Base-by-base conservation (phyloP, 53 echinoderm and acorn worm genomes). In the Holothuria leucospilota region DNA sequence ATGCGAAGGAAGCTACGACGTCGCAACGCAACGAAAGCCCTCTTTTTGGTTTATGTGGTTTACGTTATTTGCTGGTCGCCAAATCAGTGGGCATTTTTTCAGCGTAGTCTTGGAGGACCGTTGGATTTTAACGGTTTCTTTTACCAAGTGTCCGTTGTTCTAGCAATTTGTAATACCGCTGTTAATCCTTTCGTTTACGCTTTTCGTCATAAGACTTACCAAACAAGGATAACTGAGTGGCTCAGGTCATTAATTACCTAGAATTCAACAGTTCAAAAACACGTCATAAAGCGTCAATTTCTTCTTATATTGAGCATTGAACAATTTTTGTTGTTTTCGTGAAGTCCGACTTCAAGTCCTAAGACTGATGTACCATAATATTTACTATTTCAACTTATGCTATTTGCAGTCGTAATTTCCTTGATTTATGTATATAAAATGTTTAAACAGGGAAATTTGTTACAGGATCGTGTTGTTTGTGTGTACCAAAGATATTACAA, bases 31-130 rank as follows among this genome's bases (percentile, higher is more conserved):
- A 93, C 96, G 24, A 91, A 89, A 71, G 82, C 91, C 5, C 74
- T 93, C 1, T 70, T 91, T 25, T 51, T 90, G 16, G 89, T 96
- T 23, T 93, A 81, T 21, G 20, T 93, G 29, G 71, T 90, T 34
- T 96, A 91, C 86, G 78, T 95, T 23, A 78, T 95, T 34, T 95
- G 95, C 85, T 95, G 95, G 95, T 86, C 92, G 6, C 92, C 92
- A 4, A 87, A 92, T 62, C 95, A 95, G 46, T 90, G 88, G 88
- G 85, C 84, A 20, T 95, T 95, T 71, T 62, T 92, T 63, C 90
- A 95, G 82, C 81, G 75, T 39, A 92, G 88, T 51, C 80, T 95
- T 16, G 92, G 95, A 9, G 92, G 92, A 6, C 10, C 21, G 0
- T 77, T 90, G 13, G 41, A 90, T 52, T 82, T 88, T 58, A 66